These are phyloP conservation scores for Philypnodon macrostomus DNA, from an alignment of 2,797 vertebrate genomes.

Conservation along the genomic window DNA sequence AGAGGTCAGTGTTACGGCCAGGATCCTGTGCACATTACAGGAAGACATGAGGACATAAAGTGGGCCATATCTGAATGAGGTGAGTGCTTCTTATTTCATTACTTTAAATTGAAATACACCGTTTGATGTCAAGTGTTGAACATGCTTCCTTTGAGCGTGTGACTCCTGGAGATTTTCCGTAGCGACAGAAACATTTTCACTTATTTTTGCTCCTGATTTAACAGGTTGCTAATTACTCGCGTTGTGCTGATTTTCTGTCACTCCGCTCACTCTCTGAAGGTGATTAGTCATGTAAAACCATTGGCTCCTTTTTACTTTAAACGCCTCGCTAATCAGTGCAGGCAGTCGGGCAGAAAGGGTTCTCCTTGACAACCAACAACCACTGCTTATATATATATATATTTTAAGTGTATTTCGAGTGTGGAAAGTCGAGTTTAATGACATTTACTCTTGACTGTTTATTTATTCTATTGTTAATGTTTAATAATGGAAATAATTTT, in stretches of 20 bases:
- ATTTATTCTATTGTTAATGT: neutral
- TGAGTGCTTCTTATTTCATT: slow-evolving; percentile 26
- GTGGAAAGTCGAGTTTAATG: slow-evolving; percentile 14
- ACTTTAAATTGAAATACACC: slow-evolving; percentile 15
- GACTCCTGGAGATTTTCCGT: slow-evolving; percentile 28
- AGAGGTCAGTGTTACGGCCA: slow-evolving; percentile 42
- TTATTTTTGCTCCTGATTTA: slow-evolving; percentile 30
- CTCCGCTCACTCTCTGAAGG: slow-evolving; percentile 29
- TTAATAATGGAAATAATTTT: no score
- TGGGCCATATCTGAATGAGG: slow-evolving; percentile 29
- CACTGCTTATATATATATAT: slow-evolving; percentile 24
- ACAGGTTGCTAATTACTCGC: slow-evolving; percentile 27
- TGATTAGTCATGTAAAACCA: slow-evolving; percentile 42
- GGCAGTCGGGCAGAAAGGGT: slow-evolving; percentile 18
- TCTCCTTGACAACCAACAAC: slow-evolving; percentile 39
- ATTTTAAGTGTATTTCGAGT: slow-evolving; percentile 40
- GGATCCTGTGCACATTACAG: slow-evolving; percentile 5
- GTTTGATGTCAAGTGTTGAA: slow-evolving; percentile 15
- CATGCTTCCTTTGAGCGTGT: slow-evolving; percentile 6
- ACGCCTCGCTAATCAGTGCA: slow-evolving; percentile 33
- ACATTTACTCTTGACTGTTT: neutral
- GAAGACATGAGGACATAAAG: slow-evolving; percentile 18
- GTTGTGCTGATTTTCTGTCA: slow-evolving; percentile 27
- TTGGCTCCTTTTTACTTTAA: slow-evolving; percentile 24
- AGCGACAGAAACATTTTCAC: slow-evolving; percentile 29